Evolutionary conservation across 2,113 vertebrate genomes (phyloP).

Genomic region (Cepphus grylle): DNA sequence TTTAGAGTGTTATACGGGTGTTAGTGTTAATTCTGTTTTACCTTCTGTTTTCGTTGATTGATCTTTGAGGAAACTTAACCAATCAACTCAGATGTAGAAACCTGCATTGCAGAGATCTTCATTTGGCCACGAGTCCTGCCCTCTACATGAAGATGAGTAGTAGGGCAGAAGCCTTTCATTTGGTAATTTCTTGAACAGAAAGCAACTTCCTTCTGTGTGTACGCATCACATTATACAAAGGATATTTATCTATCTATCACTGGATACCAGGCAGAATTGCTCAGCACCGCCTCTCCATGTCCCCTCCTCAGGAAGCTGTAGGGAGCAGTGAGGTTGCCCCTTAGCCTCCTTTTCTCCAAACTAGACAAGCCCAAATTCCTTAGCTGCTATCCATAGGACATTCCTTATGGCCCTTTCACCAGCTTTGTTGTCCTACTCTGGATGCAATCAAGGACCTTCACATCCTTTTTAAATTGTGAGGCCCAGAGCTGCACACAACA

Average conservation of each 20-base stretch:
- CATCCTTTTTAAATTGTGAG: no score
- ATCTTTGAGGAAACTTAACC: not conserved
- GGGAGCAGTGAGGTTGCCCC: no score
- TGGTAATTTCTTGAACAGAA: not conserved
- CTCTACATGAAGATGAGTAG: not conserved
- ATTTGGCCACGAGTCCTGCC: not conserved
- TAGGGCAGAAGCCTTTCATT: not conserved
- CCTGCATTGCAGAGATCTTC: not conserved
- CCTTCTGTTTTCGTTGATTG: not conserved
- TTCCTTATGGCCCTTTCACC: no score
- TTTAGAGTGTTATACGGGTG: not conserved
- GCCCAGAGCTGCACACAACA: no score
- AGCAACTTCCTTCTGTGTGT: not conserved
- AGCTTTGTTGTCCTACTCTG: no score
- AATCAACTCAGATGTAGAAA: not conserved
- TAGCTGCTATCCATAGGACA: no score
- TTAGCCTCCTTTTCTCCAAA: no score
- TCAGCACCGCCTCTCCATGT: no score
- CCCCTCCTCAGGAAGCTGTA: no score
- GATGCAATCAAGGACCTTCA: no score
- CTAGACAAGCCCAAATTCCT: no score
- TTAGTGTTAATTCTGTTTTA: not conserved
- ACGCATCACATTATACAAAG: not conserved
- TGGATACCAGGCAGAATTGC: no score
- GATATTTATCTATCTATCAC: not conserved